Conservation (phyloP, 2,888 invertebrate genomes). For the Camptogramma bilineatum region DNA sequence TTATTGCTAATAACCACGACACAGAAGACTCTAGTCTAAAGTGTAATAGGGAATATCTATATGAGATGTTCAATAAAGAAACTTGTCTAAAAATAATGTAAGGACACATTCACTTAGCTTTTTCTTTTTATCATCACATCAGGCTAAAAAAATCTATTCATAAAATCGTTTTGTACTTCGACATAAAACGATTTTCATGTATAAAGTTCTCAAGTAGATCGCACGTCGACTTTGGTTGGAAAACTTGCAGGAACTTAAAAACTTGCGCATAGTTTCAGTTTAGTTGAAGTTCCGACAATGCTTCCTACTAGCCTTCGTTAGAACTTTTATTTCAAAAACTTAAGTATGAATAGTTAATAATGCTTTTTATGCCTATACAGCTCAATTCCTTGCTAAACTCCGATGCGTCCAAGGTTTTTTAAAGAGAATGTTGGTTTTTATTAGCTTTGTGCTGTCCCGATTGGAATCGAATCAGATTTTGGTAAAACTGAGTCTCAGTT, state of each 20-base stretch:
- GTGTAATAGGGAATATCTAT: too few species aligned
- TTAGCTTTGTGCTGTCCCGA: too few species aligned
- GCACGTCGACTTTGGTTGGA: constrained; percentile 45
- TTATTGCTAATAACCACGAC: too few species aligned
- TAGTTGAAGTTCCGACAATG: constrained; percentile 10
- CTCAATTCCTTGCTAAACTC: neutral
- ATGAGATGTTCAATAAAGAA: too few species aligned
- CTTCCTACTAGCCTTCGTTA: constrained; percentile 16
- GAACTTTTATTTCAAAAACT: constrained; percentile 9
- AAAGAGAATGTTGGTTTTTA: neutral
- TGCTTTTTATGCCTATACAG: neutral
- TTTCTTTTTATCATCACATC: neutral
- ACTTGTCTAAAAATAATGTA: neutral
- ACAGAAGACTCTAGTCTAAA: too few species aligned
- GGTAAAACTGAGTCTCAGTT: too few species aligned
- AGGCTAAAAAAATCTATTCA: constrained; percentile 24
- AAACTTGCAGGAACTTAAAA: constrained; percentile 45
- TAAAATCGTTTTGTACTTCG: constrained; percentile 36
- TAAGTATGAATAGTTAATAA: neutral
- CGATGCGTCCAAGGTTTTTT: neutral
- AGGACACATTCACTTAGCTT: neutral
- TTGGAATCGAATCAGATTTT: too few species aligned
- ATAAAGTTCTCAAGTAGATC: constrained; percentile 53
- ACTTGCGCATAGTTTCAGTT: constrained; percentile 33
- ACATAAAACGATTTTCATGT: constrained; percentile 62